These are phyloP conservation scores for Prochilodus magdalenae DNA, from an alignment of 2,113 vertebrate species.

Conservation along the genomic window DNA sequence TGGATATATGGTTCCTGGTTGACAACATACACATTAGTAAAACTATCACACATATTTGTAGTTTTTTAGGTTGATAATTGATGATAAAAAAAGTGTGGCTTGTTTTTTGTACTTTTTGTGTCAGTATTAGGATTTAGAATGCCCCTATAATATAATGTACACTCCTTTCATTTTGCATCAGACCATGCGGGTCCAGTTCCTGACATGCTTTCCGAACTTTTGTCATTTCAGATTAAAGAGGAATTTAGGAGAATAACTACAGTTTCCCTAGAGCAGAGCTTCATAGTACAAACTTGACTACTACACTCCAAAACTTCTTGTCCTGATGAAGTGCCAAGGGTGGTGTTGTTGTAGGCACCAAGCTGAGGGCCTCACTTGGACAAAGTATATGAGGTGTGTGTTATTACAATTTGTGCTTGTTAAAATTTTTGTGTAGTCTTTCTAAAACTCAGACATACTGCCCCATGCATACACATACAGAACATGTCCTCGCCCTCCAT, in stretches of 20 bases:
- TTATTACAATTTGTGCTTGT: conserved; percentile 27
- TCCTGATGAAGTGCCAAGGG: conserved; percentile 44
- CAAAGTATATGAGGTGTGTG: conserved; percentile 36
- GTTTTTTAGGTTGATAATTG: background rate
- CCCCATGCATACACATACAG: too few species aligned
- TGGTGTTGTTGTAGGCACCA: conserved; percentile 37
- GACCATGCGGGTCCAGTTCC: conserved; percentile 3
- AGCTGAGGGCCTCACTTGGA: conserved; percentile 37
- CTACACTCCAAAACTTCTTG: conserved; percentile 43
- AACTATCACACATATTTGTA: background rate
- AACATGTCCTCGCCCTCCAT: too few species aligned
- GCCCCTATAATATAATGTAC: too few species aligned
- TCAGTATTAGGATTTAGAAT: too few species aligned
- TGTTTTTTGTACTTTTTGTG: too few species aligned
- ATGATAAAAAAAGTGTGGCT: conserved; percentile 5
- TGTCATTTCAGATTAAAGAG: conserved; percentile 44
- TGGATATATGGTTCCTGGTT: background rate
- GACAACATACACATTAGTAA: background rate
- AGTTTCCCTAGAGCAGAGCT: conserved; percentile 50
- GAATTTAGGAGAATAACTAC: conserved; percentile 48
- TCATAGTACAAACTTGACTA: conserved; percentile 42
- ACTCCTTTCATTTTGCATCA: background rate
- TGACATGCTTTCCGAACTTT: conserved; percentile 13
- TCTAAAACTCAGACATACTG: background rate
- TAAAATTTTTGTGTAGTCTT: conserved; percentile 22